Evolutionary conservation across 2,797 vertebrate species (phyloP).

Genomic region (Tamandua tetradactyla): DNA sequence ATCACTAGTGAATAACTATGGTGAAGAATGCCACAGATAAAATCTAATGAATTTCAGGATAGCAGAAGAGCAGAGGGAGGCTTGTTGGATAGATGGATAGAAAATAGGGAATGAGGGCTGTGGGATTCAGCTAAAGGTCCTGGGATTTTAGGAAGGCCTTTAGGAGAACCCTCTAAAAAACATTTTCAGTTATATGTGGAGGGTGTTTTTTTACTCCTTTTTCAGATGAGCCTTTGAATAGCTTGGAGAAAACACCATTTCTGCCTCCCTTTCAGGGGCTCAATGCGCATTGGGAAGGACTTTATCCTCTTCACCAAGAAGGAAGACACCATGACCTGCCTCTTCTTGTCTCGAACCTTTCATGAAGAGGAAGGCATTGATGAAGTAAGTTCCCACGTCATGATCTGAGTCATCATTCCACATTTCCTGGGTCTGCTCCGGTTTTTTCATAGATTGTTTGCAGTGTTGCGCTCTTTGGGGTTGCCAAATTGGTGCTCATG

Average conservation of each 20-base stretch:
- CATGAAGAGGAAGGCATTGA: constrained; percentile 99
- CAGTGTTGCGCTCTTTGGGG: background rate
- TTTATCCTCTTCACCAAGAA: constrained; percentile 99
- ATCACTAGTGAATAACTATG: no score
- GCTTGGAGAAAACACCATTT: constrained; percentile 56
- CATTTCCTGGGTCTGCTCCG: background rate
- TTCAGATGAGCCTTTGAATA: constrained; percentile 27
- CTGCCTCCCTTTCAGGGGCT: constrained; percentile 89
- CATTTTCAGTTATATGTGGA: background rate
- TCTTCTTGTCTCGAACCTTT: constrained; percentile 97
- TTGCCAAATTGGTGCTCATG: background rate
- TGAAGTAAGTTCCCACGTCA: constrained; percentile 88
- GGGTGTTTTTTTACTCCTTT: background rate
- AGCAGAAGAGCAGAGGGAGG: background rate
- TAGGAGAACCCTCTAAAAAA: background rate
- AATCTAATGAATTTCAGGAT: background rate
- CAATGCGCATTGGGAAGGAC: constrained; percentile 99
- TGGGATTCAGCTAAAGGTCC: background rate
- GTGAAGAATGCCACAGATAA: background rate
- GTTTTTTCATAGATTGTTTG: background rate
- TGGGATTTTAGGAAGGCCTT: background rate
- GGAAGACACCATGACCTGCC: constrained; percentile 92
- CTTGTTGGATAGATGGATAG: background rate
- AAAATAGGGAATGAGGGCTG: background rate
- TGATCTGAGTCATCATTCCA: background rate